Percentiles rank a stretch among this genome's conserved stretches.
Conservation (phyloP, 2,797 vertebrate species). For the Sus cebifrons region DNA sequence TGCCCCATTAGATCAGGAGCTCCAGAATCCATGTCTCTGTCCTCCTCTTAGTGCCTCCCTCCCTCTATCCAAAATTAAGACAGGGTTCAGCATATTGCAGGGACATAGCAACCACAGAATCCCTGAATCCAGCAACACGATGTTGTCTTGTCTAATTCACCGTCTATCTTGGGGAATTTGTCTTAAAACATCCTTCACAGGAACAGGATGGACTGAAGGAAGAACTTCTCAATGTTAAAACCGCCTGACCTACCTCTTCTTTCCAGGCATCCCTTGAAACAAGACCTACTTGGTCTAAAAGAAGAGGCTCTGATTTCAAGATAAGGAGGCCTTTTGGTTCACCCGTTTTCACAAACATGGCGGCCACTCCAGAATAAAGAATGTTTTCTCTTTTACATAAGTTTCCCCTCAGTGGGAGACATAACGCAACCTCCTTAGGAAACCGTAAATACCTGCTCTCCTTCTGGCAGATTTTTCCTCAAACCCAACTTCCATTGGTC, state of each 20-base stretch:
- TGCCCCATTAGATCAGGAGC: neutral
- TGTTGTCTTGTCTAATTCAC: neutral
- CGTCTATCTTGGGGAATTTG: neutral
- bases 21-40: neutral
- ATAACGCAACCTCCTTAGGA: neutral
- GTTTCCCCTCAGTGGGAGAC: neutral
- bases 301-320: neutral
- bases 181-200: neutral
- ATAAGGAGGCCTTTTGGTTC: neutral
- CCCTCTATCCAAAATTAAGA: neutral
- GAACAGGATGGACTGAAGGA: neutral
- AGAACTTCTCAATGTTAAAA: conserved; percentile 33
- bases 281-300: conserved; percentile 22
- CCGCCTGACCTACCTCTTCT: neutral
- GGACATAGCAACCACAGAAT: neutral
- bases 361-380: neutral
- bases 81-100: neutral
- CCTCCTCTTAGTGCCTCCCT: neutral
- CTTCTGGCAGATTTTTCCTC: neutral
- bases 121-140: neutral
- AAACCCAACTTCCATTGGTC: neutral
- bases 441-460: neutral
- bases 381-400: conserved; percentile 26
- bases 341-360: neutral
- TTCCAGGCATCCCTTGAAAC: neutral